These are phyloP conservation scores for Drosophila prolongata DNA, from an alignment of 2,888 invertebrate species.

Conservation along the genomic window DNA sequence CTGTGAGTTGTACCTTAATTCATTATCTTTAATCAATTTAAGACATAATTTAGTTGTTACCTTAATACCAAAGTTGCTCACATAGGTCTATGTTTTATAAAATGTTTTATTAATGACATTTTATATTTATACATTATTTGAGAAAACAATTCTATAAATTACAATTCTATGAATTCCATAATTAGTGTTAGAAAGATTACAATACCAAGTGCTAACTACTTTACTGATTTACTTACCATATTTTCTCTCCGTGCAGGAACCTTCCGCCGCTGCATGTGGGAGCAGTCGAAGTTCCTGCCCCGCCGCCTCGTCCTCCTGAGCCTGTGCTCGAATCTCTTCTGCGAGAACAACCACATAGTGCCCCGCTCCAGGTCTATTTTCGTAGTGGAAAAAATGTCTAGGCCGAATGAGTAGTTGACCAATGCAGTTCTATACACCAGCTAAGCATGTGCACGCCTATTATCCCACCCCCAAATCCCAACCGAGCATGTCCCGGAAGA, in stretches of 20 bases:
- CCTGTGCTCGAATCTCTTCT: slow-evolving; percentile 82
- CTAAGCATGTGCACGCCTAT: slow-evolving; percentile 51
- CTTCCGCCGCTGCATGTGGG: slow-evolving; percentile 84
- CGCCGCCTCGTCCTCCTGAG: slow-evolving; percentile 82
- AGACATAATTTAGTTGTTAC: no score
- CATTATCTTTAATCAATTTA: no score
- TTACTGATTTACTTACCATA: no score
- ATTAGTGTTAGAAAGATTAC: no score
- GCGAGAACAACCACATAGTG: slow-evolving; percentile 83
- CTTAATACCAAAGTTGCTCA: no score
- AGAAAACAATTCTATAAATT: no score
- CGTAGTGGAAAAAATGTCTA: slow-evolving; percentile 84
- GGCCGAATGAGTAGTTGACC: slow-evolving; percentile 83
- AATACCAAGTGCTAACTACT: no score
- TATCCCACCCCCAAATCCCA: neutral
- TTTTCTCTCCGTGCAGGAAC: slow-evolving; percentile 67
- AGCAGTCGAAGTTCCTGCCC: slow-evolving; percentile 82
- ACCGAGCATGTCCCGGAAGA: neutral
- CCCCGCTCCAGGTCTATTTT: slow-evolving; percentile 84
- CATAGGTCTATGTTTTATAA: no score
- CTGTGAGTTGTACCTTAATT: no score
- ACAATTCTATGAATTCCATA: no score
- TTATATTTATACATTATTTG: no score
- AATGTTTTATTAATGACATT: no score
- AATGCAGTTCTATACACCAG: slow-evolving; percentile 50